phyloP scores from a whole-genome alignment of 2,888 invertebrate genomes.

The Lithophane ornitopus region DNA sequence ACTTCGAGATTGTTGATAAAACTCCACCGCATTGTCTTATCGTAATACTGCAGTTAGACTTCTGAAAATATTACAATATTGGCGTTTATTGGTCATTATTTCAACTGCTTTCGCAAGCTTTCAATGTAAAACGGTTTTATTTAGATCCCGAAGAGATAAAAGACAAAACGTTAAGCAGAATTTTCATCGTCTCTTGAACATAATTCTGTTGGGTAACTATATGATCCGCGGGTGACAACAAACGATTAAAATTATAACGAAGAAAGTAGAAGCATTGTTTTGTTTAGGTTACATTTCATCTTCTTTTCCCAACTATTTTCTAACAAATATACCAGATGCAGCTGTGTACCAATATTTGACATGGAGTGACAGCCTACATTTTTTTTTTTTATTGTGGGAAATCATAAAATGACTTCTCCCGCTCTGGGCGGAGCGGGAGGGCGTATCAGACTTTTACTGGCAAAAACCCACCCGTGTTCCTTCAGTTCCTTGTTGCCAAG shows the following conservation, averaged over 20 bases:
- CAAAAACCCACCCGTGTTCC: too few relatives aligned
- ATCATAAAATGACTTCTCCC: too few relatives aligned
- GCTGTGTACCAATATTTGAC: not conserved
- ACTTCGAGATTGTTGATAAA: slow-evolving; percentile 83
- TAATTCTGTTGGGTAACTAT: slow-evolving; percentile 57
- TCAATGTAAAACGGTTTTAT: slow-evolving; percentile 61
- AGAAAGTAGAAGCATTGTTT: not conserved
- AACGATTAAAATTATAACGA: slow-evolving; percentile 20
- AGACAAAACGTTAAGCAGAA: slow-evolving; percentile 48
- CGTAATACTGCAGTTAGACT: slow-evolving; percentile 76
- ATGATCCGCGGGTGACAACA: not conserved
- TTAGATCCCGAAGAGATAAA: slow-evolving; percentile 44
- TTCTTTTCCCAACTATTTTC: not conserved
- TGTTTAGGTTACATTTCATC: not conserved
- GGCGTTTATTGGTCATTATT: slow-evolving; percentile 64
- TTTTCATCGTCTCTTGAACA: slow-evolving; percentile 40
- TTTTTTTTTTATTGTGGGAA: too few relatives aligned
- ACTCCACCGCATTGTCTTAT: slow-evolving; percentile 81
- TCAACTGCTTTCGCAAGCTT: slow-evolving; percentile 43
- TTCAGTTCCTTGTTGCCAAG: too few relatives aligned
- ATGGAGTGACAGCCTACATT: not conserved
- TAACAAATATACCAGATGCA: not conserved
- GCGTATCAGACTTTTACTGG: too few relatives aligned
- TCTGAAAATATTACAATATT: slow-evolving; percentile 65
- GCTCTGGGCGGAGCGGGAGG: too few relatives aligned